A percentile compares a stretch with the other conserved stretches of the same genome.
Evolutionary conservation across 2,113 vertebrate species (phyloP).

Genomic region (Eurystomus gularis): DNA sequence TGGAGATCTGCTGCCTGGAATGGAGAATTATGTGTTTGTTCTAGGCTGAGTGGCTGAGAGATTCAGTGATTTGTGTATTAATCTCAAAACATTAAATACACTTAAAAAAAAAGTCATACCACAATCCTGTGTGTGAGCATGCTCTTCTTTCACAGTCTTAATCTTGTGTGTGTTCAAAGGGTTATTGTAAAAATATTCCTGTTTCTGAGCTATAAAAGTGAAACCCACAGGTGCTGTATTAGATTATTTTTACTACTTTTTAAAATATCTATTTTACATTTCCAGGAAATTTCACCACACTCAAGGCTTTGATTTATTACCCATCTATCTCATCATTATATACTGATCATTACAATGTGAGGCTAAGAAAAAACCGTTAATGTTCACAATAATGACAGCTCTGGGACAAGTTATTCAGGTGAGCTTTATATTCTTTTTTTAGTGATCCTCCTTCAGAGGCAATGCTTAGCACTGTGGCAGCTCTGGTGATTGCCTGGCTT

Average conservation of each 20-base stretch:
- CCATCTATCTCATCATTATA: background rate
- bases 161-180: background rate
- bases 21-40: background rate
- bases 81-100: background rate
- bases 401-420: background rate
- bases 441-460: accelerated
- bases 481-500: background rate
- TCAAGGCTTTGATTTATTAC: background rate
- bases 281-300: background rate
- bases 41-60: background rate
- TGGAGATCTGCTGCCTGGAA: background rate
- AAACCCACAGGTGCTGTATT: background rate
- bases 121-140: background rate
- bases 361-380: background rate
- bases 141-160: slow-evolving; percentile 1
- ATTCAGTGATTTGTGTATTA: background rate
- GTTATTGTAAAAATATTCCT: slow-evolving; percentile 1
- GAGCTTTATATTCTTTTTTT: background rate
- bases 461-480: background rate
- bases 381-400: background rate
- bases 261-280: background rate
- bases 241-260: background rate
- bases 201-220: background rate
- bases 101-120: background rate
- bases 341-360: accelerated